Base-by-base conservation (phyloP, 2,797 vertebrate genomes). In the Pteropus rufus region DNA sequence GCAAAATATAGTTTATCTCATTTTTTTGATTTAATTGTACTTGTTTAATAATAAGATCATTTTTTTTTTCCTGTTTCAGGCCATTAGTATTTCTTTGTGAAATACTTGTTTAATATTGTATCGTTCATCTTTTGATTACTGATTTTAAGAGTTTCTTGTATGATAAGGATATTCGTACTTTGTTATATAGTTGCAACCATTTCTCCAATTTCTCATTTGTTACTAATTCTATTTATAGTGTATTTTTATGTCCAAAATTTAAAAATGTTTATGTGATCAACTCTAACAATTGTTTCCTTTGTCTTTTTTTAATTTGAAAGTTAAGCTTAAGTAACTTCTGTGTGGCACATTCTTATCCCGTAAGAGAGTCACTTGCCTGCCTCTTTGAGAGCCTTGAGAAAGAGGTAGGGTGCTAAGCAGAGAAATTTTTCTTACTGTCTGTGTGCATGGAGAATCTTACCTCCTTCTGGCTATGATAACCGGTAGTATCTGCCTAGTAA, bases 211-310 rank as follows among this genome's bases (percentile, higher is more conserved):
- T 80, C 77, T 91, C 65, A 60, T 69, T 91, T 54, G 44, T 80
- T 31, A 41, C 16, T 58, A 31, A 93, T 87, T 96, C 86, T 82
- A 85, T 49, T 94, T 80, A 49, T 85, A 36, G 29, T 65, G 1
- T 64, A 49, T 81, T 96, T 94, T 91, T 81, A 56, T 31, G 80
- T 67, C 21, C n/a, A 72, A 70, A 95, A 75, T 36, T 36, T 67
- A 76, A 56, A 84, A 56, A 69, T 91, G 41, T 72, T 54, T 92
- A 91, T 72, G 46, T 41, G 16, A 70, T 91, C 46, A 91, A n/a
- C n/a, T 58, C 16, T 80, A 49, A 85, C 39, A 19, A 58, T 44
- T 58, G 10, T 77, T 93, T 84, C 24, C 29, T 93, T 80, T 93
- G 75, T 65, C 34, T 90, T 89, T 75, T 80, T 56, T 41, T 6